phyloP scores from a whole-genome alignment of 2,888 invertebrate species.

The Iselma pallidipennis region DNA sequence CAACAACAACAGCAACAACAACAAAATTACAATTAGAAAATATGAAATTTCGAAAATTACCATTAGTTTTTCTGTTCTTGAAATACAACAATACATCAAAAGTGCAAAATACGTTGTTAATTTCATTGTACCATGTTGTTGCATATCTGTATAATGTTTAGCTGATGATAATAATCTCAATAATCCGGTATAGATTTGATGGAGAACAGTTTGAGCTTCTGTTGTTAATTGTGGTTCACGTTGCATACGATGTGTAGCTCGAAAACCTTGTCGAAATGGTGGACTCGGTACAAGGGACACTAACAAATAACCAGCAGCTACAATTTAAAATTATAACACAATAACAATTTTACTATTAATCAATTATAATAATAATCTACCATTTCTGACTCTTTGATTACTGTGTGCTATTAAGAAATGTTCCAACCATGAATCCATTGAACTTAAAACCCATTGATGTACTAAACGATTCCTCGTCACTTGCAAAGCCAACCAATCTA shows the following conservation, averaged over 20 bases:
- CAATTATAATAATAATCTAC: slow-evolving; percentile 52
- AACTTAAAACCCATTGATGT: slow-evolving; percentile 89
- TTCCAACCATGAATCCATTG: slow-evolving; percentile 91
- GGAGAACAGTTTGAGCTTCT: slow-evolving; percentile 62
- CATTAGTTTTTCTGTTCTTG: slow-evolving; percentile 90
- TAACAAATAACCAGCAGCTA: slow-evolving; percentile 85
- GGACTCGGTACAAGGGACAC: slow-evolving; percentile 90
- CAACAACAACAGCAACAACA: slow-evolving; percentile 35
- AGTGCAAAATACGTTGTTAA: slow-evolving; percentile 91
- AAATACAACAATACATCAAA: slow-evolving; percentile 88
- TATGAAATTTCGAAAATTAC: slow-evolving; percentile 55
- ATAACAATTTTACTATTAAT: not conserved
- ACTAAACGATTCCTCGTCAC: slow-evolving; percentile 87
- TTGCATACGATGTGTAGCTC: slow-evolving; percentile 62
- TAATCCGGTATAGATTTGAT: slow-evolving; percentile 74
- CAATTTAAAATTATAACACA: slow-evolving; percentile 34
- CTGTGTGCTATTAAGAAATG: slow-evolving; percentile 83
- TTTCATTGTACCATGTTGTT: slow-evolving; percentile 87
- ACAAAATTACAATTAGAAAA: not conserved
- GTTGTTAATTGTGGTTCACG: slow-evolving; percentile 59
- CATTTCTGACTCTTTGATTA: slow-evolving; percentile 84
- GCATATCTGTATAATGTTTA: slow-evolving; percentile 83
- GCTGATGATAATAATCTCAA: slow-evolving; percentile 79
- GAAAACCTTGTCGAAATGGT: slow-evolving; percentile 86
- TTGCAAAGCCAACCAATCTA: slow-evolving; percentile 89